Evolutionary conservation across 2,888 invertebrate genomes (phyloP).

Genomic region (Drosophila basisetae): DNA sequence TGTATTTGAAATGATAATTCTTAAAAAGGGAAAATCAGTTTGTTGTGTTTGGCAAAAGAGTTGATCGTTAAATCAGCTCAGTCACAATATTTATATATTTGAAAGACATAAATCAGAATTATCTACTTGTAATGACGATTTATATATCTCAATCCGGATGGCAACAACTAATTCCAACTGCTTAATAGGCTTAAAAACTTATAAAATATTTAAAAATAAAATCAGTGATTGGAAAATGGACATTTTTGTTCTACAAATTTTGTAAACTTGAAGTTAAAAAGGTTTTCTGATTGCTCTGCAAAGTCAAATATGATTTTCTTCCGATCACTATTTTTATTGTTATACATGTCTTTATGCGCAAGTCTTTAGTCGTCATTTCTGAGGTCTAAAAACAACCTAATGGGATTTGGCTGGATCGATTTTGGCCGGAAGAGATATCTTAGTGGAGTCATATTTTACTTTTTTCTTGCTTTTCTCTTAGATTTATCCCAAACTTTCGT

Average conservation of each 20-base stretch:
- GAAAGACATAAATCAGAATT: background rate
- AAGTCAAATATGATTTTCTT: background rate
- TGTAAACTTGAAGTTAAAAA: background rate
- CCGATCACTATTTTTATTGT: background rate
- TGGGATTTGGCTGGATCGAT: background rate
- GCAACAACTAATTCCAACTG: background rate
- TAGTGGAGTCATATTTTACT: background rate
- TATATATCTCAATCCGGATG: background rate
- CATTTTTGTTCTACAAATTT: background rate
- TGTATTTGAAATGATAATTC: constrained; percentile 3
- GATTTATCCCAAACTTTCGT: background rate
- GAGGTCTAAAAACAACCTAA: background rate
- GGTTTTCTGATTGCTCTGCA: background rate
- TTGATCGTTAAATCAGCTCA: constrained; percentile 3
- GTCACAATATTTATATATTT: background rate
- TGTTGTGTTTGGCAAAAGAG: background rate
- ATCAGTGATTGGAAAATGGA: background rate
- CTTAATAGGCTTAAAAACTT: background rate
- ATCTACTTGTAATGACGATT: background rate
- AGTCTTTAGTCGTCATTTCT: background rate
- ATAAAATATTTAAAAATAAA: background rate
- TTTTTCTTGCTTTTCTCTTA: background rate
- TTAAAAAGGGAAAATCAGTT: background rate
- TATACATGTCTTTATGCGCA: background rate
- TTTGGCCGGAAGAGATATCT: background rate